Evolutionary conservation across 2,113 vertebrate species (phyloP).

Genomic region (Cricetomys ansorgei): DNA sequence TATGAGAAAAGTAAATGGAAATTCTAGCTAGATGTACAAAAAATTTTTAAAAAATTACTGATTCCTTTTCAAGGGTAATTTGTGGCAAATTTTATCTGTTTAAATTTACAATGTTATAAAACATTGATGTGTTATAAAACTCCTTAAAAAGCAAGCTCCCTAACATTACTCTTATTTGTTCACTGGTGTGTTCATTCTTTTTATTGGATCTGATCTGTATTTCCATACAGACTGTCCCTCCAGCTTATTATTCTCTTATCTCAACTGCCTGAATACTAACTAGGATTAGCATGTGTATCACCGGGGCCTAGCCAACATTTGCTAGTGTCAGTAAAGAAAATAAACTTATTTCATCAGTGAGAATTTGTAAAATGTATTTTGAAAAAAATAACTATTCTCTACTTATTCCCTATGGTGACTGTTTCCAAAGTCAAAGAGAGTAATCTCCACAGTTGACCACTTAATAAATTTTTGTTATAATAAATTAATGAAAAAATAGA

Average conservation of each 20-base stretch:
- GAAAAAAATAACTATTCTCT: not conserved
- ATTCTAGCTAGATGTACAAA: not conserved
- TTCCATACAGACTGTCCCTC: accelerated
- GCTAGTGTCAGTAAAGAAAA: not conserved
- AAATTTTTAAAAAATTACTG: not conserved
- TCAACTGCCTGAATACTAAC: not conserved
- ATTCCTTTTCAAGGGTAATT: too few relatives aligned
- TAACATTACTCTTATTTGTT: not conserved
- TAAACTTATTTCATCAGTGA: not conserved
- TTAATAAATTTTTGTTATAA: not conserved
- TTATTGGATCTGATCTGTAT: not conserved
- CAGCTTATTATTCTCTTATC: too few relatives aligned
- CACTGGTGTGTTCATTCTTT: not conserved
- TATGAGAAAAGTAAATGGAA: not conserved
- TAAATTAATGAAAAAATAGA: not conserved
- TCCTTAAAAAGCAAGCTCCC: not conserved
- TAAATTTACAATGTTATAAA: not conserved
- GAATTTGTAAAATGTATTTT: not conserved
- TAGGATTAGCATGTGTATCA: not conserved
- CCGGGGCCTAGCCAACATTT: too few relatives aligned
- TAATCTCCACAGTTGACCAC: not conserved
- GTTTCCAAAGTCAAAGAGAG: not conserved
- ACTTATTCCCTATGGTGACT: not conserved
- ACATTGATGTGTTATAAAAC: not conserved
- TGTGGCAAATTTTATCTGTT: not conserved